These are phyloP conservation scores for Arenaria interpres DNA, from an alignment of 2,113 vertebrate species.

Conservation along the genomic window DNA sequence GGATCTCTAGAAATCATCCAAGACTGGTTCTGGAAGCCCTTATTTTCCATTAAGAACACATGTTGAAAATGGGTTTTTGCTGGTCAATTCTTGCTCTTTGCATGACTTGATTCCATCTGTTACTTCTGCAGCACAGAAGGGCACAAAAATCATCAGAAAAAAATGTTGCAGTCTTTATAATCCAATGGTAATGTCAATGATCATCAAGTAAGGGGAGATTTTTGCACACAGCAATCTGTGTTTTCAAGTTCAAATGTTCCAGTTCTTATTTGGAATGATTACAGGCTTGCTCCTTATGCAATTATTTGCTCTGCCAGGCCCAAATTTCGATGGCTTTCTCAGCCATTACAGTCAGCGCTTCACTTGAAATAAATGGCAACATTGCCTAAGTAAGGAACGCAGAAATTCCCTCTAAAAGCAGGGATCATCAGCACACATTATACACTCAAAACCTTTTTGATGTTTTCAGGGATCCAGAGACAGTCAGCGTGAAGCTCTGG, in stretches of 20 bases:
- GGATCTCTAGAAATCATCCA: neutral
- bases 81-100: neutral
- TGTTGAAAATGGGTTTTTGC: neutral
- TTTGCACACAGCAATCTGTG: neutral
- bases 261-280: neutral
- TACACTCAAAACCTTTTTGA: neutral
- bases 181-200: neutral
- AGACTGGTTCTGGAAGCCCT: neutral
- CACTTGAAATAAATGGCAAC: neutral
- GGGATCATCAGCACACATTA: neutral
- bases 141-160: neutral
- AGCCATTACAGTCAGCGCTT: neutral
- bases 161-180: neutral
- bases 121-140: neutral
- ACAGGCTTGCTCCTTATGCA: conserved; percentile 2
- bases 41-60: neutral
- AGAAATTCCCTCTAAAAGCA: neutral
- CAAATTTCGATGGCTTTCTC: neutral
- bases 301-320: conserved; percentile 37
- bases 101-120: neutral
- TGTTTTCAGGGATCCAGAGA: neutral
- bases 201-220: neutral
- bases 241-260: conserved; percentile 18
- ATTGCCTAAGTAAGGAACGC: neutral
- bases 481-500: neutral